These are phyloP conservation scores for Neotragus pygmaeus DNA, from an alignment of 2,113 vertebrate species.

Conservation along the genomic window DNA sequence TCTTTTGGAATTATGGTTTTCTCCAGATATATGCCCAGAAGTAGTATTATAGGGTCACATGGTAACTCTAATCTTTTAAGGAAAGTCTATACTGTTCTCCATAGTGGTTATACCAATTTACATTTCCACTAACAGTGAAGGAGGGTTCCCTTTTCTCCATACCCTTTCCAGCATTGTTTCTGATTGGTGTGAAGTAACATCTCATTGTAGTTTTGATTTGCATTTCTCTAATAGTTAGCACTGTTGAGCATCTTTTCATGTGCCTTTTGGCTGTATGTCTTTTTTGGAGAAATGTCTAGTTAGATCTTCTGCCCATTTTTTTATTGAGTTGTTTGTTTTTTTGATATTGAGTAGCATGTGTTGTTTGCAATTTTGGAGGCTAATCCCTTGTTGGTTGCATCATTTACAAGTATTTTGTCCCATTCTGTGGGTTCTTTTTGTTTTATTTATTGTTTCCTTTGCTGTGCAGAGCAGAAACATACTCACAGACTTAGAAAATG, in stretches of 20 bases:
- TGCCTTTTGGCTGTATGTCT: background rate
- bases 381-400: background rate
- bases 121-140: background rate
- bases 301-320: background rate
- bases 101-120: background rate
- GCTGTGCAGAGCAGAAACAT: background rate
- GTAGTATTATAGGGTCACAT: background rate
- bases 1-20: background rate
- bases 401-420: background rate
- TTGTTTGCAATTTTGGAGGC: background rate
- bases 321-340: background rate
- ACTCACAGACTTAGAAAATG: background rate
- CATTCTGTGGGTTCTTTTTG: background rate
- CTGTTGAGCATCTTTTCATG: background rate
- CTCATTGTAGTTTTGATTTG: background rate
- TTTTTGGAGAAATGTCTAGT: background rate
- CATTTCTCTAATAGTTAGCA: background rate
- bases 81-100: background rate
- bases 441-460: background rate
- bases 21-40: background rate
- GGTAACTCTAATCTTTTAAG: background rate
- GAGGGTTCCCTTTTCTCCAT: background rate
- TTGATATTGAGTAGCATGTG: background rate
- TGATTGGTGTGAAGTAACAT: background rate
- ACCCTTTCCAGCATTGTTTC: background rate